These are phyloP conservation scores for Molanna angustata DNA, from an alignment of 2,888 invertebrate species.

Conservation along the genomic window DNA sequence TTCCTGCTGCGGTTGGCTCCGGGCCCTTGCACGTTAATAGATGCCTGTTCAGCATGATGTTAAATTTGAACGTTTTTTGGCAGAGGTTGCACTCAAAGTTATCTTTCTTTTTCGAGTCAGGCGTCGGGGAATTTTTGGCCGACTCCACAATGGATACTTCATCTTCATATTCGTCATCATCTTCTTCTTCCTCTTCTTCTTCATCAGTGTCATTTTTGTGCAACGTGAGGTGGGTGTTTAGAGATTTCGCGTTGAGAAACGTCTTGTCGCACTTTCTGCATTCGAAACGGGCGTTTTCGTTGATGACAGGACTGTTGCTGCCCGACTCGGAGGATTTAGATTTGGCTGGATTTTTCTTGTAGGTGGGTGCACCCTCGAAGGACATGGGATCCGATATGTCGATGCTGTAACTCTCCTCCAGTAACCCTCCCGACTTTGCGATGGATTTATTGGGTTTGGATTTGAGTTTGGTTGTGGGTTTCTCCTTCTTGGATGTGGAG, in stretches of 20 bases:
- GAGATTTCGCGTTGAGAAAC: slow-evolving; percentile 15
- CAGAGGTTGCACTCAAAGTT: slow-evolving; percentile 42
- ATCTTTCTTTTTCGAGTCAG: not conserved
- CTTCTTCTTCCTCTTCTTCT: not conserved
- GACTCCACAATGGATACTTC: not conserved
- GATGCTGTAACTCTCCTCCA: slow-evolving; percentile 30
- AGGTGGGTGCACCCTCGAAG: slow-evolving; percentile 17
- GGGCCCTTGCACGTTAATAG: slow-evolving; percentile 20
- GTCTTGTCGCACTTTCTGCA: slow-evolving; percentile 21
- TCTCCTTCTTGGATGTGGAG: slow-evolving; percentile 40
- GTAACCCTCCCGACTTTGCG: slow-evolving; percentile 38
- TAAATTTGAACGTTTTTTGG: slow-evolving; percentile 48
- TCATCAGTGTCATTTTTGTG: slow-evolving; percentile 5
- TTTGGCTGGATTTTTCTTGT: slow-evolving; percentile 11
- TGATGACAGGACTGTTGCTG: slow-evolving; percentile 14
- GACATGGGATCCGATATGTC: slow-evolving; percentile 22
- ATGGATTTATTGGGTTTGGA: too few species aligned
- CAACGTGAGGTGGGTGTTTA: slow-evolving; percentile 14
- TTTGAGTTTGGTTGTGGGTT: too few species aligned
- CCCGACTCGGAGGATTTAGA: slow-evolving; percentile 13
- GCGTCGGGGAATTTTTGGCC: not conserved
- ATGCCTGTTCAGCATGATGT: slow-evolving; percentile 52
- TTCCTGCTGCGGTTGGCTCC: not conserved
- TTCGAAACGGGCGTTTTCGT: slow-evolving; percentile 5
- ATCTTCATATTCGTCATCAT: not conserved